A percentile compares a stretch with the other conserved stretches of the same genome.
phyloP scores from a whole-genome alignment of 2,797 vertebrate genomes.

The Macropodus opercularis region DNA sequence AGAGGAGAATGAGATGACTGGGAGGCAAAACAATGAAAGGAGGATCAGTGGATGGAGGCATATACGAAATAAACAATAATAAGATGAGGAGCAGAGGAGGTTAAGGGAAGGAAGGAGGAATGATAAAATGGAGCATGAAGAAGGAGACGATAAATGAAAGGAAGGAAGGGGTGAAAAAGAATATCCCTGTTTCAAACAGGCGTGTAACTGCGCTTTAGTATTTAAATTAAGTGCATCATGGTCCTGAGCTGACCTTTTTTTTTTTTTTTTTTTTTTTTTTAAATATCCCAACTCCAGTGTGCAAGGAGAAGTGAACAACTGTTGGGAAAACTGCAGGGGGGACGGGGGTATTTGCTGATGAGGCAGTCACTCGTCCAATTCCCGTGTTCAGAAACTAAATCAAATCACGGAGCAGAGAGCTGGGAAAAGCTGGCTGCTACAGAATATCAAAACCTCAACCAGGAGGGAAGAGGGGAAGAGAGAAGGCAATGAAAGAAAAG shows the following conservation, averaged over 20 bases:
- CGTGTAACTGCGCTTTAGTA: neutral
- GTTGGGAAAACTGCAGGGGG: conserved; percentile 3
- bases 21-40: neutral
- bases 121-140: neutral
- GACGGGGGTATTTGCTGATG: conserved; percentile 50
- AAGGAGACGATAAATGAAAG: neutral
- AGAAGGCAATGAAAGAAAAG: neutral
- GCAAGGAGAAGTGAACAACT: conserved; percentile 25
- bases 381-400: conserved; percentile 40
- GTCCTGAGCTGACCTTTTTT: conserved; percentile 26
- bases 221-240: conserved; percentile 20
- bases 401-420: conserved; percentile 27
- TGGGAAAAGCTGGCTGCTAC: conserved; percentile 24
- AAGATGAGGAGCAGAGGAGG: conserved; percentile 13
- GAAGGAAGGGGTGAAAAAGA: no score
- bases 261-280: no score
- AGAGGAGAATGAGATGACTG: neutral
- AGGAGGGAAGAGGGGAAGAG: conserved; percentile 5
- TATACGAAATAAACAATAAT: conserved; percentile 30
- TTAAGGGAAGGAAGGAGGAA: neutral
- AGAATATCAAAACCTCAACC: conserved; percentile 4
- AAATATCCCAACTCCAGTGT: conserved; percentile 7
- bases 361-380: conserved; percentile 49
- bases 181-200: neutral
- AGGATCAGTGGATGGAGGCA: conserved; percentile 22